These are phyloP conservation scores for Rhagonycha lutea DNA, from an alignment of 2,888 invertebrate species.

Conservation along the genomic window DNA sequence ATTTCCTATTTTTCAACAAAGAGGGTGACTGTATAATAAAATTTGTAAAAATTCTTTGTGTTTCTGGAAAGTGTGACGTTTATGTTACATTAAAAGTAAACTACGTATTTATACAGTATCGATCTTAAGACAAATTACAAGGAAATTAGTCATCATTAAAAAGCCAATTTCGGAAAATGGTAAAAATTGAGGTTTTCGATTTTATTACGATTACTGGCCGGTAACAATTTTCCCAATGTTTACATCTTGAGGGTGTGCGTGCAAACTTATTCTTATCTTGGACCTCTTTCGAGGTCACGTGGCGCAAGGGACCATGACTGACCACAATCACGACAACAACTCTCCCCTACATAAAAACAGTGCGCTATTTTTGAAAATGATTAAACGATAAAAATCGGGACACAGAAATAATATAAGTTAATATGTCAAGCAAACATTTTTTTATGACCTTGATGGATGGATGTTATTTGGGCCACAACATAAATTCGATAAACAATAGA, in stretches of 20 bases:
- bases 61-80: conserved; percentile 9
- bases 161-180: neutral
- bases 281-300: conserved; percentile 25
- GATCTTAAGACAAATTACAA: conserved; percentile 21
- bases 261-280: conserved; percentile 23
- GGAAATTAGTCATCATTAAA: conserved; percentile 1
- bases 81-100: conserved; percentile 8
- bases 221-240: conserved; percentile 14
- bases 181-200: neutral
- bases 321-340: conserved; percentile 30
- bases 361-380: conserved; percentile 26
- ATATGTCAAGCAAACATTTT: neutral
- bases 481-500: neutral
- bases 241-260: conserved; percentile 24
- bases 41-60: neutral
- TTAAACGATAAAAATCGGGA: conserved; percentile 11
- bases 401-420: conserved; percentile 7
- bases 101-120: conserved; percentile 20
- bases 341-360: conserved; percentile 16
- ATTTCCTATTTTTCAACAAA: neutral
- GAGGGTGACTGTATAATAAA: neutral
- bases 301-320: conserved; percentile 26
- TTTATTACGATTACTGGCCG: neutral
- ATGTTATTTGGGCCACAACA: neutral
- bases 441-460: neutral